Conservation (phyloP, 37 sponge, comb jelly and placozoan genomes). For the Mnemiopsis leidyi region DNA sequence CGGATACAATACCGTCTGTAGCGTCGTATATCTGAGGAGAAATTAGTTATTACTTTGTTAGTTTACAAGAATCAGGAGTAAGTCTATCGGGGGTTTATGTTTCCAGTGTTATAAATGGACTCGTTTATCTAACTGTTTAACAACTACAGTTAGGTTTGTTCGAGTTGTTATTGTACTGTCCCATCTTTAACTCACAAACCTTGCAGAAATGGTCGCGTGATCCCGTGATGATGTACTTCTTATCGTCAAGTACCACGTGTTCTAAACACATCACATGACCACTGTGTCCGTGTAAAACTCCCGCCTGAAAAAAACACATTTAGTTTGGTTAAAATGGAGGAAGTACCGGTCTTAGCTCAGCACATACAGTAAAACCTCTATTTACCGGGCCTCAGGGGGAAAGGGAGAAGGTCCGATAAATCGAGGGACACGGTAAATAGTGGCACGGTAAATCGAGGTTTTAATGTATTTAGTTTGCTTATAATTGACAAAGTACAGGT, state of each 20-base stretch:
- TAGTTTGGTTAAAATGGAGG: too few species aligned
- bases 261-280: slow-evolving; percentile 51
- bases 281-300: slow-evolving; percentile 48
- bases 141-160: too few species aligned
- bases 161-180: too few species aligned
- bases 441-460: too few species aligned
- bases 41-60: not conserved
- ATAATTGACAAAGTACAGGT: too few species aligned
- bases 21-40: slow-evolving; percentile 44
- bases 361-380: too few species aligned
- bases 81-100: not conserved
- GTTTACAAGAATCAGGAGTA: not conserved
- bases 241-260: slow-evolving; percentile 29
- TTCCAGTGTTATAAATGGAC: too few species aligned
- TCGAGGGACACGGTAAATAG: too few species aligned
- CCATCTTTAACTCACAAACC: not conserved
- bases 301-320: too few species aligned
- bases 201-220: slow-evolving; percentile 61
- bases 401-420: too few species aligned
- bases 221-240: slow-evolving; percentile 43
- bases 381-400: not conserved
- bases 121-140: not conserved
- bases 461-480: too few species aligned
- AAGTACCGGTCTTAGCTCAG: not conserved
- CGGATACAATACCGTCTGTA: slow-evolving; percentile 51